Conservation (phyloP, 2,888 invertebrate species). For the Coenonympha arcania region DNA sequence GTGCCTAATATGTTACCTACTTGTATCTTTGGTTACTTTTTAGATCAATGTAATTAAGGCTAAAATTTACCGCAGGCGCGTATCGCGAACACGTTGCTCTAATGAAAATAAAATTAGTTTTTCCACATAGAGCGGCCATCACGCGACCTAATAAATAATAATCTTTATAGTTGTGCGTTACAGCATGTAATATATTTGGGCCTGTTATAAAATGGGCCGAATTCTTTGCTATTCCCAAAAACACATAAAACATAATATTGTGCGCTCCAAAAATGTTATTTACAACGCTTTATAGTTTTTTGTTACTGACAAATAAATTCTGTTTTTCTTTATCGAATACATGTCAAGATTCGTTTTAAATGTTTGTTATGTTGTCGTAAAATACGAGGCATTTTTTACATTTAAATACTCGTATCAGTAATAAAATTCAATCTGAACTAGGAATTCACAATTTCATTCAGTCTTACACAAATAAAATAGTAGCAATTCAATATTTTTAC, state of each 20-base stretch:
- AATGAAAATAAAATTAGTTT: conserved; percentile 52
- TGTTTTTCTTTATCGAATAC: neutral
- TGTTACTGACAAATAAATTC: neutral
- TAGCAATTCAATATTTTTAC: too few relatives aligned
- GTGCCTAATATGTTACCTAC: neutral
- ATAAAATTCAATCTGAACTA: neutral
- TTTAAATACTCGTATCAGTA: neutral
- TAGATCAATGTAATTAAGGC: conserved; percentile 35
- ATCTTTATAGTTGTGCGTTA: conserved; percentile 50
- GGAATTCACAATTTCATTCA: too few relatives aligned
- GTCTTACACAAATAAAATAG: too few relatives aligned
- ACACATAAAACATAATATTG: conserved; percentile 10
- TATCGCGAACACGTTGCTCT: conserved; percentile 64
- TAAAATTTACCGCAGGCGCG: conserved; percentile 55
- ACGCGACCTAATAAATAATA: conserved; percentile 58
- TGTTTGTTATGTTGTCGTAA: neutral
- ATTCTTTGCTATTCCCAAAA: conserved; percentile 10
- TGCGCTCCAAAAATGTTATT: conserved; percentile 4
- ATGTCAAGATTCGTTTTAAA: neutral
- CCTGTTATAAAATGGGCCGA: conserved; percentile 10
- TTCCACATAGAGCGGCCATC: conserved; percentile 45
- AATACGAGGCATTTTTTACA: neutral
- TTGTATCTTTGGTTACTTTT: neutral
- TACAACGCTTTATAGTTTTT: conserved; percentile 1
- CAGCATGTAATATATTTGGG: conserved; percentile 23